These are phyloP conservation scores for Ruditapes philippinarum DNA, from an alignment of 1,140 invertebrate genomes.

Conservation along the genomic window DNA sequence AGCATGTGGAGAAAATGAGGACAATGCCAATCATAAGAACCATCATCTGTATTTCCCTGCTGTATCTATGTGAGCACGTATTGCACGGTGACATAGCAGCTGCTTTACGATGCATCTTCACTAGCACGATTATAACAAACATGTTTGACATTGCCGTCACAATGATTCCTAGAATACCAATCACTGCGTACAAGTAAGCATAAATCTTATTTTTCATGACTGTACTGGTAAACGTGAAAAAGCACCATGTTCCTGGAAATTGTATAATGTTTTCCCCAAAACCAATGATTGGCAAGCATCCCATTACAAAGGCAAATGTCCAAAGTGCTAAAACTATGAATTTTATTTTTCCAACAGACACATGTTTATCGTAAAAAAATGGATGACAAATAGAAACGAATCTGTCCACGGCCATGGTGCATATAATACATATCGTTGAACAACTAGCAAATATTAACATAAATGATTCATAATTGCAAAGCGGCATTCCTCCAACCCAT, in stretches of 20 bases:
- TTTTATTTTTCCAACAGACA: slow-evolving; percentile 79
- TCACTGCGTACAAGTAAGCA: slow-evolving; percentile 72
- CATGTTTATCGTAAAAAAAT: slow-evolving; percentile 84
- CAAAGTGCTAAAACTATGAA: slow-evolving; percentile 76
- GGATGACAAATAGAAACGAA: slow-evolving; percentile 85
- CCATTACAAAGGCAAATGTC: slow-evolving; percentile 79
- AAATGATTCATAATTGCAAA: slow-evolving; percentile 86
- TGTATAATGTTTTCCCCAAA: slow-evolving; percentile 81
- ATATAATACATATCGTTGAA: slow-evolving; percentile 85
- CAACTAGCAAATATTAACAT: slow-evolving; percentile 85
- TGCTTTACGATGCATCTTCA: slow-evolving; percentile 74
- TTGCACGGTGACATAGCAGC: slow-evolving; percentile 54
- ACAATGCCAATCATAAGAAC: slow-evolving; percentile 85
- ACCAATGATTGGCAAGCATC: slow-evolving; percentile 84
- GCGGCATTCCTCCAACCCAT: slow-evolving; percentile 78
- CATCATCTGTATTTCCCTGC: slow-evolving; percentile 85
- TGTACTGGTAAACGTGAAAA: slow-evolving; percentile 82
- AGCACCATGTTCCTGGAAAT: slow-evolving; percentile 87
- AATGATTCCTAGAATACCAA: slow-evolving; percentile 78
- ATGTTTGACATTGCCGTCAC: slow-evolving; percentile 82
- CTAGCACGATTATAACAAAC: slow-evolving; percentile 79
- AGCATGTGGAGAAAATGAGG: slow-evolving; percentile 85
- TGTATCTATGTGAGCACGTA: slow-evolving; percentile 61
- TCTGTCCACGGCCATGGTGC: slow-evolving; percentile 86
- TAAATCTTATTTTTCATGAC: slow-evolving; percentile 68